Evolutionary conservation across 2,888 invertebrate genomes (phyloP), one percentile per base, ranked within the genome.

Genomic region (Pteria penguin): DNA sequence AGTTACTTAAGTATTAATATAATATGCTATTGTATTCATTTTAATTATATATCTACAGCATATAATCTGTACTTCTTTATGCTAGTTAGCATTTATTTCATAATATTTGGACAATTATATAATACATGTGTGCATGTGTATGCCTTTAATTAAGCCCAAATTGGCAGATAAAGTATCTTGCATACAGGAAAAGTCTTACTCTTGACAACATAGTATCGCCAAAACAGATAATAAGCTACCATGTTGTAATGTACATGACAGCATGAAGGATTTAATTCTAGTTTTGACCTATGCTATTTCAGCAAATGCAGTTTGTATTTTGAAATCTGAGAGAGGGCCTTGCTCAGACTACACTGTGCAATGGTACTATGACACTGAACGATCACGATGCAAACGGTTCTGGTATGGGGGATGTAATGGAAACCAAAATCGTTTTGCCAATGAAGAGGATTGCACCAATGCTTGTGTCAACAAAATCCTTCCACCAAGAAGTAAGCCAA

Each of bases 341-440:
- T 92, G 92, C 81, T 76, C 78, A n/a, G 82, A 90, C 74, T 90
- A 88, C 82, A 81, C 82, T 2, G 85, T 89, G 4, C 84, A 85
- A 72, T 92, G 90, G 91, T 88, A 80, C 82, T 92, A 81, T 80
- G 87, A 91, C 80, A 60, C 73, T 0, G 88, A 92, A 5, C 94
- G 95, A 66, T 96, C 96, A 36, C 91, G 91, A 14, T 96, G 96
- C 88, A 93, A 94, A 58, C 93, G 94, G 84, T 98, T 97, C 93
- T 92, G 94, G 82, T 97, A 95, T 84, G 94, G 94, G 22, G 91
- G 92, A 0, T 92, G 92, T 84, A 88, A 89, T 61, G 85, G 89
- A 29, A 98, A 97, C 92, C 94, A 94, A 76, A 94, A 94, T 31
- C 95, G 95, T 61, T 84, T 86, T 58, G 55, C 81, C 45, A 67